These are phyloP conservation scores for Arizona elegans DNA, from an alignment of 2,113 vertebrate genomes.

Conservation along the genomic window DNA sequence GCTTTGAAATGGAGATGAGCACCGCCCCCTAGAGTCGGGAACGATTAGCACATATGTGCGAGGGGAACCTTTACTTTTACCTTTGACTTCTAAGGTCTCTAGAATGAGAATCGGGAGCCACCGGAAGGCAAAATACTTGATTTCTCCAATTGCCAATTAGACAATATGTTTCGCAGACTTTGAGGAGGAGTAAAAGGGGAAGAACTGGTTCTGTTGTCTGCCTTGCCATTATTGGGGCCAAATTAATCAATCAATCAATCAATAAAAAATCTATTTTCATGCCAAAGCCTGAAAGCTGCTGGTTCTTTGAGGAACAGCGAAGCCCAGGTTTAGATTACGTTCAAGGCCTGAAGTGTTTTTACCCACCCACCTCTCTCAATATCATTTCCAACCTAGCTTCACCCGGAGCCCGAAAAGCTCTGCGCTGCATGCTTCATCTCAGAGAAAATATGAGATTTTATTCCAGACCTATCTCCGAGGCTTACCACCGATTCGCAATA, in stretches of 20 bases:
- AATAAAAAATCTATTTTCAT: neutral
- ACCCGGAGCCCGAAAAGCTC: neutral
- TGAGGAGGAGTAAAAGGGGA: neutral
- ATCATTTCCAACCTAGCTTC: neutral
- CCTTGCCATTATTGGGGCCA: neutral
- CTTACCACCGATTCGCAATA: slow-evolving; percentile 19
- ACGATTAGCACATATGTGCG: too few species aligned
- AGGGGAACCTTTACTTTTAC: too few species aligned
- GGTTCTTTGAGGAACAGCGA: neutral
- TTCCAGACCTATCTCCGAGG: slow-evolving; percentile 43
- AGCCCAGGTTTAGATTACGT: neutral
- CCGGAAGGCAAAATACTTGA: neutral
- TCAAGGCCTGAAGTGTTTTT: neutral
- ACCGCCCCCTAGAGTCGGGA: too few species aligned
- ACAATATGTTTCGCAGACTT: neutral
- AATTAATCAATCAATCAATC: too few species aligned
- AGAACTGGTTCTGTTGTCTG: neutral
- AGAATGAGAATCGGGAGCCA: neutral
- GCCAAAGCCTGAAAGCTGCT: neutral
- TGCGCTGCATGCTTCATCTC: neutral
- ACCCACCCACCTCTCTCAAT: too few species aligned
- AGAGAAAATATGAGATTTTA: neutral
- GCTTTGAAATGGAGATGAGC: too few species aligned
- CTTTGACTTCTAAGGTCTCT: neutral
- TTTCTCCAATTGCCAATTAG: neutral